Percentiles rank a stretch among this genome's conserved stretches.
Conservation (phyloP, 2,797 vertebrate species). For the Arctocebus calabarensis region DNA sequence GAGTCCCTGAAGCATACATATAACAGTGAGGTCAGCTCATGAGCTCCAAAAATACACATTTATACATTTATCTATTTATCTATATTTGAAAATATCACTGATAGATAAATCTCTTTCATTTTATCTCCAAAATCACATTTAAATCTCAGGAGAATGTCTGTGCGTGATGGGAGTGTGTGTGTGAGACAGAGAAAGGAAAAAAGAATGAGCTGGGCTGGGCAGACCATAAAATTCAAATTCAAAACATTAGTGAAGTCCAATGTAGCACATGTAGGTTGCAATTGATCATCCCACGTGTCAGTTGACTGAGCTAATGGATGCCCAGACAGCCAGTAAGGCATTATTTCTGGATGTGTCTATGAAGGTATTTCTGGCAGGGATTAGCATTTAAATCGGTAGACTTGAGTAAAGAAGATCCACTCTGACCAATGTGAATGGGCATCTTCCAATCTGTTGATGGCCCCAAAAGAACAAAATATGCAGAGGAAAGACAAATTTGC, state of each 20-base stretch:
- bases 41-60: not conserved
- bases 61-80: not conserved
- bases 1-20: not conserved
- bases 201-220: not conserved
- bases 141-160: not conserved
- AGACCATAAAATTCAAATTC: not conserved
- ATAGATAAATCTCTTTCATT: not conserved
- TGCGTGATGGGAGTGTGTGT: no score
- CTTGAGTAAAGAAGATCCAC: not conserved
- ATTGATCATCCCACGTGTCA: not conserved
- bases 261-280: not conserved
- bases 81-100: not conserved
- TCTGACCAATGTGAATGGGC: not conserved
- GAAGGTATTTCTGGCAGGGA: not conserved
- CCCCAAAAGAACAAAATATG: not conserved
- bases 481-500: not conserved
- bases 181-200: not conserved
- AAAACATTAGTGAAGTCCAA: not conserved
- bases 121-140: conserved; percentile 57
- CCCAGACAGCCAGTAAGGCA: not conserved
- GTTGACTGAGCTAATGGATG: not conserved
- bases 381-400: not conserved
- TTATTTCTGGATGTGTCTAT: not conserved
- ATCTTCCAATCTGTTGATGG: not conserved
- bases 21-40: not conserved